A percentile compares a stretch with the other conserved stretches of the same genome.
phyloP scores from a whole-genome alignment of 2,888 invertebrate species.

The Callyntrura sp. region DNA sequence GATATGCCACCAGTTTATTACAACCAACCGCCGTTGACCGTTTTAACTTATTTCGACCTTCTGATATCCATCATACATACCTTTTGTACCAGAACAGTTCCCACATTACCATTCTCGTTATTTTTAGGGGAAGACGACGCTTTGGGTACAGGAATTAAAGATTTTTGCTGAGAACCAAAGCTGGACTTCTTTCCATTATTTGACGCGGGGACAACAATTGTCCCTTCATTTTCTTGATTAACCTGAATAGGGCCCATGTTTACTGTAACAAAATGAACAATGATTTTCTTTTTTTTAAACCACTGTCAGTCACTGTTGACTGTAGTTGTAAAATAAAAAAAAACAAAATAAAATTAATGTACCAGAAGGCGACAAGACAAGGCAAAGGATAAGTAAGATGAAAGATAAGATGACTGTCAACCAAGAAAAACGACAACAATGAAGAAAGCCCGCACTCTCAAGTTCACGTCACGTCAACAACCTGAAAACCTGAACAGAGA shows the following conservation, averaged over 20 bases:
- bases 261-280: neutral
- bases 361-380: too few species aligned
- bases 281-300: too few species aligned
- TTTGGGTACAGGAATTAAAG: constrained; percentile 35
- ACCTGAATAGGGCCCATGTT: constrained; percentile 12
- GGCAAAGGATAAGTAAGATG: too few species aligned
- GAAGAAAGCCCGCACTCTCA: constrained; percentile 55
- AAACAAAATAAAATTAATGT: neutral
- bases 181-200: neutral
- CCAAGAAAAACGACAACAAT: neutral
- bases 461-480: neutral
- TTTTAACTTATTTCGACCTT: too few species aligned
- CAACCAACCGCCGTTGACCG: too few species aligned
- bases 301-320: too few species aligned
- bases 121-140: constrained; percentile 15
- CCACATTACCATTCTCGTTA: constrained; percentile 28
- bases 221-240: constrained; percentile 47
- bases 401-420: too few species aligned
- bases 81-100: neutral
- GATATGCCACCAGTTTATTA: too few species aligned
- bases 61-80: too few species aligned
- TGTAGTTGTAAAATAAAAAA: neutral
- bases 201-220: neutral
- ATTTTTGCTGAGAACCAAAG: constrained; percentile 33
- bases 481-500: too few species aligned